Evolutionary conservation across 2,113 vertebrate genomes (phyloP), one percentile per base, ranked within the genome.

Genomic region (rat (Rattus norvegicus)): DNA sequence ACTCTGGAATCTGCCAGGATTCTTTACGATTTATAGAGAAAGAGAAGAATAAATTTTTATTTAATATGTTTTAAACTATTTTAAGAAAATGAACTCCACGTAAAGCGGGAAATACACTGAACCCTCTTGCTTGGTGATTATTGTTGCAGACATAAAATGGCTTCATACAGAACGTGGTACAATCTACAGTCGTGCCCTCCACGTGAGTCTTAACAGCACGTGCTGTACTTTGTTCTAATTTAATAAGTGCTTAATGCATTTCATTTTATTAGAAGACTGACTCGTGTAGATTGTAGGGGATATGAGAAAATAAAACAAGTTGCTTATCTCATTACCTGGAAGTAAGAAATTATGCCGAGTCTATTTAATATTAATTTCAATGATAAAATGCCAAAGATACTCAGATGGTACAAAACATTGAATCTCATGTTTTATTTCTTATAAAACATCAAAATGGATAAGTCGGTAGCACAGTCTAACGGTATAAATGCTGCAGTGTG

Each of bases 21-120:
- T 61, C 91, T 84, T 93, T 33, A 6, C 6, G 49, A 72, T n/a
- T 77, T 77, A 47, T 20, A 69, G 22, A 93, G 7, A 13, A 94
- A 56, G 4, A 14, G 2, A 80, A 67, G 28, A 54, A 83, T 79
- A 6, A 94, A 85, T 67, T 79, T 14, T 24, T 88, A 75, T 83
- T 92, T 93, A 75, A 22, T 39, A 84, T 76, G 1, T 86, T 92
- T 92, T 87, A 33, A 90, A 83, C 10, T 92, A 70, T 56, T 91
- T 96, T 56, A 93, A 76, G n/a, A 92, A 86, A 86, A 72, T 83
- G 88, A 87, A 85, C 80, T 20, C 81, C 13, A 39, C 72, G 8
- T 75, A 84, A 90, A 85, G 19, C 20, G 67, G 89, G 63, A 30
- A 52, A 88, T 22, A 0, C 67, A 4, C 13, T 19, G 49, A 90